A percentile compares a stretch with the other conserved stretches of the same genome.
Conservation (phyloP, 2,113 vertebrate genomes). For the Physeter macrocephalus region DNA sequence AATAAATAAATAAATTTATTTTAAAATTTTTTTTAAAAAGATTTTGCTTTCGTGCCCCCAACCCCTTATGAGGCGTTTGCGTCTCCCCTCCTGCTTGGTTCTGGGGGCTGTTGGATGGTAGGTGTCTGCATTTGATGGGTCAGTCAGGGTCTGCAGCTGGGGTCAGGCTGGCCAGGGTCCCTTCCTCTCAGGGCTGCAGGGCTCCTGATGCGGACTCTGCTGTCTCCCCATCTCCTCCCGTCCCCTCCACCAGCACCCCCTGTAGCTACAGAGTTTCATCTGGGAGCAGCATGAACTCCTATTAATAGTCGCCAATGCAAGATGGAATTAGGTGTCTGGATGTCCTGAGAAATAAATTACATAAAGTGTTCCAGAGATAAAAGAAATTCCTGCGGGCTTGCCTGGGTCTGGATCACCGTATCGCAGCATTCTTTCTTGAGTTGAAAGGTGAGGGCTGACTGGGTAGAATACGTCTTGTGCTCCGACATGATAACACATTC, state of each 20-base stretch:
- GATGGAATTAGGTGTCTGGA: conserved; percentile 6
- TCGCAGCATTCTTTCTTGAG: neutral
- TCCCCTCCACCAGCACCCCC: neutral
- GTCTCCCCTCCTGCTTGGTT: neutral
- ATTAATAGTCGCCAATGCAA: conserved; percentile 6
- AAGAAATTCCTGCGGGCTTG: neutral
- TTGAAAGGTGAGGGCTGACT: neutral
- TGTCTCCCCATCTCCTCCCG: neutral
- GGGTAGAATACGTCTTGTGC: neutral
- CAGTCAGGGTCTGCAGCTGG: neutral
- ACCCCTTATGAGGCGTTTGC: neutral
- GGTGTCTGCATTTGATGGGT: neutral
- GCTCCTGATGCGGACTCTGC: no score
- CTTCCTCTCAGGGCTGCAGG: neutral
- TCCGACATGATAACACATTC: neutral
- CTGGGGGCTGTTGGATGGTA: neutral
- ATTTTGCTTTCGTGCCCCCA: neutral
- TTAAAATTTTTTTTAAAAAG: no score
- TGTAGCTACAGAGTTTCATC: neutral
- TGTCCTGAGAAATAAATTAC: conserved; percentile 47
- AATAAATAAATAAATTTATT: no score
- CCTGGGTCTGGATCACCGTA: neutral
- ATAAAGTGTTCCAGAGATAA: conserved; percentile 44
- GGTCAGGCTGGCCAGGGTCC: no score
- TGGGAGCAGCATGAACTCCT: neutral